phyloP scores from a whole-genome alignment of 2,113 vertebrate species.

The Corydoras sp. region DNA sequence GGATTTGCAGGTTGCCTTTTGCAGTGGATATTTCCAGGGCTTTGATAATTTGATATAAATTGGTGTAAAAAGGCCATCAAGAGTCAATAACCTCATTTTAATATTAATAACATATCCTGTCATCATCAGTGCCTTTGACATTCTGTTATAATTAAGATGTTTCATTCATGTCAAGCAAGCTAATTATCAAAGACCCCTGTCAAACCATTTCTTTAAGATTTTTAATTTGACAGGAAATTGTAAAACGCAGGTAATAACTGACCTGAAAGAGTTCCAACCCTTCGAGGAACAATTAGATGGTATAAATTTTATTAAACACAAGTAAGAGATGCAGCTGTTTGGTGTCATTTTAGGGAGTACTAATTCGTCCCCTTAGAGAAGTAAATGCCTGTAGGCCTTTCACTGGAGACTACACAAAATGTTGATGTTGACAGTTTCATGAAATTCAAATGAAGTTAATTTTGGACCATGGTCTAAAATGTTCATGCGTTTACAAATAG shows the following conservation, averaged over 20 bases:
- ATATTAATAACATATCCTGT: too few relatives aligned
- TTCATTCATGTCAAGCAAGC: neutral
- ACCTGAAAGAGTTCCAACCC: neutral
- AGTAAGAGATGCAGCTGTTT: slow-evolving; percentile 9
- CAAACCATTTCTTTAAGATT: neutral
- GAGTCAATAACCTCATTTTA: too few relatives aligned
- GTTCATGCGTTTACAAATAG: slow-evolving; percentile 10
- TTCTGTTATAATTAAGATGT: neutral
- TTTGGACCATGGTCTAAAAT: slow-evolving; percentile 4
- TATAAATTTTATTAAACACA: neutral
- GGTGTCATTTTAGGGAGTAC: slow-evolving; percentile 12
- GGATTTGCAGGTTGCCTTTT: neutral
- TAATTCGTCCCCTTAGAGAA: slow-evolving; percentile 11
- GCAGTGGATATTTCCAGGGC: too few relatives aligned
- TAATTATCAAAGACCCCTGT: neutral
- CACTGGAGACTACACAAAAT: slow-evolving; percentile 8
- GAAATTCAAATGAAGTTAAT: slow-evolving; percentile 19
- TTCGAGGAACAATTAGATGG: neutral
- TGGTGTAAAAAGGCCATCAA: too few relatives aligned
- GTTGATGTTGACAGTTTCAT: slow-evolving; percentile 20
- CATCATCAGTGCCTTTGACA: too few relatives aligned
- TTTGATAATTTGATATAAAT: too few relatives aligned
- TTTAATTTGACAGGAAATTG: neutral
- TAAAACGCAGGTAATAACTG: slow-evolving; percentile 1
- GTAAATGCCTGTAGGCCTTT: slow-evolving; percentile 2